Conservation (phyloP, 2,113 vertebrate genomes). For the Leptosomus discolor region DNA sequence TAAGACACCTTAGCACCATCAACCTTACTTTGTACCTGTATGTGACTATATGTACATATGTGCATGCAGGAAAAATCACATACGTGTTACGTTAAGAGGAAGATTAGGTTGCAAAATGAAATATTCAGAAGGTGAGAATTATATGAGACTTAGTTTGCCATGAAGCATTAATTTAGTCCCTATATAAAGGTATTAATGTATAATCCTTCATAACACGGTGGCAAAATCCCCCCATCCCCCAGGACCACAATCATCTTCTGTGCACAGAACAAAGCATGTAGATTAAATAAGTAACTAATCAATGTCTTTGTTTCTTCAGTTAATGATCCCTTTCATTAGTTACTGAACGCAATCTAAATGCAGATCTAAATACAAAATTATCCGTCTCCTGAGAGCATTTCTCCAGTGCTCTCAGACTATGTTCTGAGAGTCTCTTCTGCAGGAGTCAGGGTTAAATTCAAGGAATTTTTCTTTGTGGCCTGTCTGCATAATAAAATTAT, state of each 20-base stretch:
- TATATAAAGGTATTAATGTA: neutral
- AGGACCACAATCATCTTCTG: neutral
- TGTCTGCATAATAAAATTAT: neutral
- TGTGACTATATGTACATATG: fast-evolving
- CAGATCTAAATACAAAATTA: neutral
- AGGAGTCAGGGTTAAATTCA: neutral
- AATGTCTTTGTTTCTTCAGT: neutral
- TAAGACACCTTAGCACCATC: neutral
- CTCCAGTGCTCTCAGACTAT: neutral
- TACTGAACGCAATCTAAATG: neutral
- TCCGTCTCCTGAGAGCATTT: neutral
- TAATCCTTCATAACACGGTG: neutral
- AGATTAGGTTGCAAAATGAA: neutral
- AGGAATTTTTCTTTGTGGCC: neutral
- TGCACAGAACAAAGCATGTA: neutral
- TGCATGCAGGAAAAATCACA: neutral
- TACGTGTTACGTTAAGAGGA: neutral
- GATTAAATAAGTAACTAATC: neutral
- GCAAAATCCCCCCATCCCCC: neutral
- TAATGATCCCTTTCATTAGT: neutral
- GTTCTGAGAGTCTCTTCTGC: neutral
- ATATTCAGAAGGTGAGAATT: neutral
- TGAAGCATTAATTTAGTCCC: neutral
- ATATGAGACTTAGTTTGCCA: neutral
- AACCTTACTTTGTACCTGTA: neutral